Evolutionary conservation across 64 coral and sea anemone genomes (phyloP), one percentile per base, ranked within the genome.

Genomic region (Dendrophyllia cribrosa): DNA sequence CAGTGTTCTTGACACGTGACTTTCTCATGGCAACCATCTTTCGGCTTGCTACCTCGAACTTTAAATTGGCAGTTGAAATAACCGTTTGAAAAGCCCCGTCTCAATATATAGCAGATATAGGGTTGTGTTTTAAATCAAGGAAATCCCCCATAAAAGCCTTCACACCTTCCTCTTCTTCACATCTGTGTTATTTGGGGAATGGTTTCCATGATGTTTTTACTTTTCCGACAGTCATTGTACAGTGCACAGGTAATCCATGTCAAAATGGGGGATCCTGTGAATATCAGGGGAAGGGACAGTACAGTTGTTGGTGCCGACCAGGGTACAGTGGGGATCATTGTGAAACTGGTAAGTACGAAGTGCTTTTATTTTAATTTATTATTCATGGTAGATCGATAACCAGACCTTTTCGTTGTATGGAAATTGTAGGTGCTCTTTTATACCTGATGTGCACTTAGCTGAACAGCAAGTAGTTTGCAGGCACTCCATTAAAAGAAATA

Each of bases 231-330:
- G 88, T 71, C 43, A 23, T 72, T 5, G 47, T 66, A 52, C 50
- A 79, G 25, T 90, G 88, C 43, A 24, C 16, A 70, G 49, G 48
- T 0, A 69, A 55, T 12, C 62, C 64, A 52, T 90, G 88, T 43
- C 76, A 43, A 64, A 80, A 81, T 60, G 76, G 76, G 14, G 88
- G 14, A 21, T 58, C 75, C 1, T 90, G 88, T 43, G 76, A 90
- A 1, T 90, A 80, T 70, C 25, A 90, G 17, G 88, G 88, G 44
- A 3, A 51, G 59, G 76, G 64, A 70, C 2, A 44, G 24, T 90
- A 72, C 46, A 70, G 22, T 5, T 90, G 88, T 67, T 22, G 64
- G 11, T 90, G 88, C 6, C 6, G 58, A 16, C 46, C 50, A 9
- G 88, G 88, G 3, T 90, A 47, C 50, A 70, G 20, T 46, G 88